Base-by-base conservation (phyloP, 2,888 invertebrate species). In the Cephus sareptanus region DNA sequence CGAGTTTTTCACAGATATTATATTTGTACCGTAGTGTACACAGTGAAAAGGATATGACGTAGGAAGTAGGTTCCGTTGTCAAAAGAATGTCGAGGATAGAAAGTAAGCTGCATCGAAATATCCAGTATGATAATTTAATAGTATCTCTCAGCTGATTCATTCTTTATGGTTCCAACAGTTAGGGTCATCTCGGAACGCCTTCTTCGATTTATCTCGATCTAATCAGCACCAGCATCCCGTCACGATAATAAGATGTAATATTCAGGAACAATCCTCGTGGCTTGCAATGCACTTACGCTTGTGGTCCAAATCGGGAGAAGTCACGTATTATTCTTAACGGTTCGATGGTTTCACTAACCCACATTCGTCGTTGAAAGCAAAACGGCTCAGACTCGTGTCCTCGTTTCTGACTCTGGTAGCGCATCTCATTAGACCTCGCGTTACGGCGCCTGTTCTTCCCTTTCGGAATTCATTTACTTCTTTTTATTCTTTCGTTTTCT, bases 271-370 rank as follows among this genome's bases (percentile, higher is more conserved):
- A 34, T 71, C 31, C 31, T 31, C 23, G 0, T 33, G 13, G 3
- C 31, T 31, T 31, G 71, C 15, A 71, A 31, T 56, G 33, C 34
- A 34, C 71, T 71, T 81, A 74, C 71, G 83, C 84, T 84, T 84
- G 81, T 83, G 83, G 83, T 86, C 85, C 79, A 83, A 84, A 84
- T 85, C 75, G 82, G 85, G 84, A 86, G 82, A 84, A 84, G 85
- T 85, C 84, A 85, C 82, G 85, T 85, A 83, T 84, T 84, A 83
- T 82, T 81, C 84, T 86, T 88, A 89, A 89, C 88, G 88, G 88
- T 87, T 83, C 83, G 86, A 81, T 88, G 87, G 89, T 91, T 91
- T 91, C 91, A 91, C 91, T 91, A 91, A 91, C 91, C 91, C 89
- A 91, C 90, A 91, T 91, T 87, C 80, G 81, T 82, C 87, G 89